These are phyloP conservation scores for Clostera curtula DNA, from an alignment of 2,888 invertebrate genomes.

Conservation along the genomic window DNA sequence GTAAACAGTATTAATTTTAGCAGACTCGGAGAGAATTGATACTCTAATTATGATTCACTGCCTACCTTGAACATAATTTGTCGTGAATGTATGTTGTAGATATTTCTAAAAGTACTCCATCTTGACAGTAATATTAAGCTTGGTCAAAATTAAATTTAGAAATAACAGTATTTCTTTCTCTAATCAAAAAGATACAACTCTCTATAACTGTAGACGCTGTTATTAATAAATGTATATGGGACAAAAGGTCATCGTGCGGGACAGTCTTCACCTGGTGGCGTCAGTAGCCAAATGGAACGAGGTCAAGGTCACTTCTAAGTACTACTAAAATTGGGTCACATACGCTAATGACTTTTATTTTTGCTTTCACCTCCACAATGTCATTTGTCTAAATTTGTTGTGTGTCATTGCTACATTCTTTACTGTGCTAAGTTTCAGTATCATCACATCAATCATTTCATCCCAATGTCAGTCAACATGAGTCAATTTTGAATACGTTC, in stretches of 20 bases:
- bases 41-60: too few relatives aligned
- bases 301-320: slow-evolving; percentile 63
- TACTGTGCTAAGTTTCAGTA: neutral
- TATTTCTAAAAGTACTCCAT: too few relatives aligned
- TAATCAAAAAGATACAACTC: slow-evolving; percentile 16
- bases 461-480: too few relatives aligned
- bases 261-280: slow-evolving; percentile 38
- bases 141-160: too few relatives aligned
- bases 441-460: slow-evolving; percentile 6
- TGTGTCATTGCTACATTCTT: neutral
- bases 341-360: slow-evolving; percentile 23
- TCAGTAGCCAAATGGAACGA: slow-evolving; percentile 50
- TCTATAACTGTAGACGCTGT: too few relatives aligned
- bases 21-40: too few relatives aligned
- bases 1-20: too few relatives aligned
- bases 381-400: slow-evolving; percentile 6
- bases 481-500: too few relatives aligned
- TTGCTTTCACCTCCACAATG: slow-evolving; percentile 21
- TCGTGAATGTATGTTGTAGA: too few relatives aligned
- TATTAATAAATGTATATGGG: slow-evolving; percentile 31
- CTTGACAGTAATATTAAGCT: too few relatives aligned
- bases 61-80: too few relatives aligned
- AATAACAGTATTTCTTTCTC: slow-evolving; percentile 6
- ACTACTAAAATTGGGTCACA: slow-evolving; percentile 46
- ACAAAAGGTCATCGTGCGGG: slow-evolving; percentile 41